Evolutionary conservation across 1,140 invertebrate genomes (phyloP).

Genomic region (Diabrotica virgifera): DNA sequence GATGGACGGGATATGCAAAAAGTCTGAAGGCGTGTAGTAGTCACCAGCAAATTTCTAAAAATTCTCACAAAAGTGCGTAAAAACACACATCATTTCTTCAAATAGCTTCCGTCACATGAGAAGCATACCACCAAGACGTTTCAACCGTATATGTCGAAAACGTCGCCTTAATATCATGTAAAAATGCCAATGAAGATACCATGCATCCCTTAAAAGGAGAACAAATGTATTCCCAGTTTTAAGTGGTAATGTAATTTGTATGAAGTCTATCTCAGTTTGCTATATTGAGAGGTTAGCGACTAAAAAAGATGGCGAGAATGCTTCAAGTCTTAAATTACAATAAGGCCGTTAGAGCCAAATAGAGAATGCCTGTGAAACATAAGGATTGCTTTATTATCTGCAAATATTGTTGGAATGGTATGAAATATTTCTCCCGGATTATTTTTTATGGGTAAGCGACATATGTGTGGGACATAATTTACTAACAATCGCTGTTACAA

Average conservation of each 20-base stretch:
- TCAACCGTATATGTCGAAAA: constrained; percentile 26
- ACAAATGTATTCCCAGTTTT: constrained; percentile 22
- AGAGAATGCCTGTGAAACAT: constrained; percentile 34
- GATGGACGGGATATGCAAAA: constrained; percentile 25
- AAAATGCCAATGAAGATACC: constrained; percentile 37
- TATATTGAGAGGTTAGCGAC: constrained; percentile 28
- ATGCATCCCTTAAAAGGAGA: constrained; percentile 26
- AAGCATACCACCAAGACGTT: constrained; percentile 25
- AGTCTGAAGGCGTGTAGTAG: constrained; percentile 25
- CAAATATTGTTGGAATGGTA: constrained; percentile 1
- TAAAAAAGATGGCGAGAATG: constrained; percentile 25
- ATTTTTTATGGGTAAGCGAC: neutral
- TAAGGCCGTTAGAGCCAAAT: constrained; percentile 33
- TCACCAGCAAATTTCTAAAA: constrained; percentile 26
- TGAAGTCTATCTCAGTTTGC: constrained; percentile 29
- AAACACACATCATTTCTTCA: constrained; percentile 22
- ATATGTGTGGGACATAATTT: neutral
- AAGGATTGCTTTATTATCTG: constrained; percentile 34
- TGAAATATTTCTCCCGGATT: neutral
- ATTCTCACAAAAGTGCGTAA: constrained; percentile 26
- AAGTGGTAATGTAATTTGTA: constrained; percentile 35
- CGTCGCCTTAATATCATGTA: constrained; percentile 31
- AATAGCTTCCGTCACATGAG: constrained; percentile 33
- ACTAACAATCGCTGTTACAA: neutral
- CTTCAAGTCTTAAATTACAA: constrained; percentile 30